These are phyloP conservation scores for Glyptemys insculpta DNA, from an alignment of 2,797 vertebrate species.

Conservation along the genomic window DNA sequence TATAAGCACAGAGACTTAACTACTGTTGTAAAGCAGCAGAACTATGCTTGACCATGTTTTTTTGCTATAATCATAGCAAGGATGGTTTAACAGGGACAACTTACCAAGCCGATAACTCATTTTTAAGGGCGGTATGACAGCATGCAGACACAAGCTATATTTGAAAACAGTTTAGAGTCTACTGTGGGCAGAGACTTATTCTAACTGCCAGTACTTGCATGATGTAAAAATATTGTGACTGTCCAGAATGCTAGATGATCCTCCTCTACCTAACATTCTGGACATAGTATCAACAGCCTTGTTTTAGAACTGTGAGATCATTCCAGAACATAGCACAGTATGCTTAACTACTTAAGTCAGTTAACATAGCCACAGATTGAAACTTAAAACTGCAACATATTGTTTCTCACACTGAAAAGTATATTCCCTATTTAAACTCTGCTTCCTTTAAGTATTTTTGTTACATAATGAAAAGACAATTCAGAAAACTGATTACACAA, in stretches of 20 bases:
- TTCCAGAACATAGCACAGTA: background rate
- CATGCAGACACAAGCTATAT: background rate
- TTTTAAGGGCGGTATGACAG: constrained; percentile 29
- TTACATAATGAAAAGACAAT: background rate
- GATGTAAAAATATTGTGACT: background rate
- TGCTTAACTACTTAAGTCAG: background rate
- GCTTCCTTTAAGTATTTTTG: background rate
- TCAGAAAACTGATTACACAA: background rate
- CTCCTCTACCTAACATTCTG: background rate
- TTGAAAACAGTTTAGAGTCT: constrained; percentile 26
- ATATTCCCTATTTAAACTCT: background rate
- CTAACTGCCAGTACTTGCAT: background rate
- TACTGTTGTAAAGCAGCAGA: background rate
- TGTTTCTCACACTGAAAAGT: background rate
- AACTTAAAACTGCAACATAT: background rate
- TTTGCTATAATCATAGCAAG: background rate
- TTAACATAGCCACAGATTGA: background rate
- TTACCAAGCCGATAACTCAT: background rate
- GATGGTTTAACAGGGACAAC: background rate
- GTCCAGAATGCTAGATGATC: background rate
- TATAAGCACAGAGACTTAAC: background rate
- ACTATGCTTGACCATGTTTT: background rate
- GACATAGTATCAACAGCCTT: background rate
- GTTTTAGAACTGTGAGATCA: background rate
- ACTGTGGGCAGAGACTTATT: background rate